A percentile compares a stretch with the other conserved stretches of the same genome.
phyloP scores from a whole-genome alignment of 2,113 vertebrate species.

The Myiozetetes cayanensis region DNA sequence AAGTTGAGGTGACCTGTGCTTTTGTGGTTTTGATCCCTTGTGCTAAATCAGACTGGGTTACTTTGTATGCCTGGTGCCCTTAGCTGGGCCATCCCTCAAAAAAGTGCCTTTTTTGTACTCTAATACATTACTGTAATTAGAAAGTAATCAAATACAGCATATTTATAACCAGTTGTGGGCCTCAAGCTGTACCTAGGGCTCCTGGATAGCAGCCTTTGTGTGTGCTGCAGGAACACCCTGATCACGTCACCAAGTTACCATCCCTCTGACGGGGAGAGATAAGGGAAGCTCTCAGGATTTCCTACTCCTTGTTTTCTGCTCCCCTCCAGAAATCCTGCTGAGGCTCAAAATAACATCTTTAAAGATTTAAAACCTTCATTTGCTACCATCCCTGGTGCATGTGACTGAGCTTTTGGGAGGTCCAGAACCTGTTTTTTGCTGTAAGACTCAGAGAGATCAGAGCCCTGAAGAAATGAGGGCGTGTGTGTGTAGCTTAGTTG shows the following conservation, averaged over 20 bases:
- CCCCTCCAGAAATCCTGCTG: background rate
- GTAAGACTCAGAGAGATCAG: background rate
- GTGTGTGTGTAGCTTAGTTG: background rate
- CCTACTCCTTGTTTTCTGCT: background rate
- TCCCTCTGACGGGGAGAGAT: background rate
- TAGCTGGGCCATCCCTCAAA: background rate
- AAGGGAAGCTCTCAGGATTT: background rate
- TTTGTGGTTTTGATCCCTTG: background rate
- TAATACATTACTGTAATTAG: background rate
- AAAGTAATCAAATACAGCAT: background rate
- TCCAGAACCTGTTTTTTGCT: background rate
- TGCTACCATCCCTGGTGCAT: rapidly evolving
- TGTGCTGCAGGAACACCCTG: background rate
- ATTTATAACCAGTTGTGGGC: background rate
- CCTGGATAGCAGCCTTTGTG: rapidly evolving
- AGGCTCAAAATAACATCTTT: background rate
- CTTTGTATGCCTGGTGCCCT: background rate
- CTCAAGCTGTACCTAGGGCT: background rate
- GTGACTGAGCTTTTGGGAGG: background rate
- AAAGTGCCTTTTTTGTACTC: background rate
- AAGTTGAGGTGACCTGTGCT: background rate
- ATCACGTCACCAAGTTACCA: background rate
- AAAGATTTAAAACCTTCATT: background rate
- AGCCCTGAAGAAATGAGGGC: background rate
- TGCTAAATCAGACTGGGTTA: background rate